Conservation (phyloP, 2,113 vertebrate species). For the Oncorhynchus mykiss region DNA sequence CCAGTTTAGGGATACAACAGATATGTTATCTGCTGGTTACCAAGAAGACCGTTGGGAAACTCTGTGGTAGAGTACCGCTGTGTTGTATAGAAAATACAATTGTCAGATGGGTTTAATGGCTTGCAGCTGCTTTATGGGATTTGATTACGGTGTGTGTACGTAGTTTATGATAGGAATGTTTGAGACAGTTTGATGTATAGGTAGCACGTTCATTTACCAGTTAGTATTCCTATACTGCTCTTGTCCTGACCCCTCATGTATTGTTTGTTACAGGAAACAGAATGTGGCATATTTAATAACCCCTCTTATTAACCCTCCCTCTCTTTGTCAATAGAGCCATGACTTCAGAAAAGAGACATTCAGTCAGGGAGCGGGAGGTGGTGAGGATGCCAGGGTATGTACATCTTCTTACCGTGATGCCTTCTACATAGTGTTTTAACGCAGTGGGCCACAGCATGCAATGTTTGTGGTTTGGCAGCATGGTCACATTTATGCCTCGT, state of each 20-base stretch:
- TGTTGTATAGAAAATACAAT: too few relatives aligned
- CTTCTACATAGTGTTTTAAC: slow-evolving; percentile 8
- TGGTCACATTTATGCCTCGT: too few relatives aligned
- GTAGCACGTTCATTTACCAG: not conserved
- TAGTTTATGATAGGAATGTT: not conserved
- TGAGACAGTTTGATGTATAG: not conserved
- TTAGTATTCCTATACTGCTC: too few relatives aligned
- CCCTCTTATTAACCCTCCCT: slow-evolving; percentile 51
- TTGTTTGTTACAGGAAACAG: not conserved
- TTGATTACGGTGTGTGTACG: not conserved
- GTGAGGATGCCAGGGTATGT: slow-evolving; percentile 69
- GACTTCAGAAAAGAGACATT: slow-evolving; percentile 68
- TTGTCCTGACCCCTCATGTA: not conserved
- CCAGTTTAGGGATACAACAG: too few relatives aligned
- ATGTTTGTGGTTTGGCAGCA: too few relatives aligned
- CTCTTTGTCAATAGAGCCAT: slow-evolving; percentile 70
- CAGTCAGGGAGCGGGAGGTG: slow-evolving; percentile 50
- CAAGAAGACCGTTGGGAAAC: too few relatives aligned
- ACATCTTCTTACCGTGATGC: slow-evolving; percentile 34
- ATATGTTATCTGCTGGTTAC: too few relatives aligned
- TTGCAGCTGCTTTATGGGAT: not conserved
- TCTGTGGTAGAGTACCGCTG: too few relatives aligned
- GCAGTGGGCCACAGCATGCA: too few relatives aligned
- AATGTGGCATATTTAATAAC: slow-evolving; percentile 56
- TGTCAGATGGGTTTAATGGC: not conserved